Evolutionary conservation across 2,113 vertebrate species (phyloP).

Genomic region (Sinocyclocheilus rhinocerous): DNA sequence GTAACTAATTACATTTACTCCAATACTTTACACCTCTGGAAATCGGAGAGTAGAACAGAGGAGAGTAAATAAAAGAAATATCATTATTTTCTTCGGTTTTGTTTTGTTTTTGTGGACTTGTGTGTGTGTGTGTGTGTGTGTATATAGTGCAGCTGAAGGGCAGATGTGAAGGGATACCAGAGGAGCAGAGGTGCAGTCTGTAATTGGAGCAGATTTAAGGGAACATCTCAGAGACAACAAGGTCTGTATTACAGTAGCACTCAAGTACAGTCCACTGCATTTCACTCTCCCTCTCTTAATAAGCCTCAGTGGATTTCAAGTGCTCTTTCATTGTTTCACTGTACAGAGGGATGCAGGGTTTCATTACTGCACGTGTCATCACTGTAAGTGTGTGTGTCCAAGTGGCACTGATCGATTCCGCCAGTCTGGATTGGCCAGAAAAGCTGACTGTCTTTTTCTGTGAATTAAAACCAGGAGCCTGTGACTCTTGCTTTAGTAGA

Average conservation of each 20-base stretch:
- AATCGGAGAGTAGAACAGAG: neutral
- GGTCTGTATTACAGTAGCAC: conserved; percentile 24
- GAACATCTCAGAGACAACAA: conserved; percentile 32
- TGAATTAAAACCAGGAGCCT: conserved; percentile 28
- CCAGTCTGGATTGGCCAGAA: conserved; percentile 31
- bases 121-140: conserved; percentile 5
- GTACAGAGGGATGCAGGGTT: conserved; percentile 19
- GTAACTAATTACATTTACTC: too few relatives aligned
- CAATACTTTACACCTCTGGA: too few relatives aligned
- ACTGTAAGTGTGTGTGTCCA: conserved; percentile 22
- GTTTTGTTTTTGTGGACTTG: neutral
- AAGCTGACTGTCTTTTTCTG: conserved; percentile 31
- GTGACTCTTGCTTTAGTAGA: conserved; percentile 9
- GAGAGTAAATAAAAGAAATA: neutral
- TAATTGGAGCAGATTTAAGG: conserved; percentile 39
- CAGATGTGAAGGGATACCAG: conserved; percentile 7
- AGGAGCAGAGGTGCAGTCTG: conserved; percentile 33
- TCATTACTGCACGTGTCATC: conserved; percentile 2
- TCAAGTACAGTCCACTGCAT: neutral
- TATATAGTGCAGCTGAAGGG: conserved; percentile 13
- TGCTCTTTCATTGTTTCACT: conserved; percentile 29
- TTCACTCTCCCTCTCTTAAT: conserved; percentile 48
- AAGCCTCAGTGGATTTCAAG: conserved; percentile 39
- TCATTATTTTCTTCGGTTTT: neutral
- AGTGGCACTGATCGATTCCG: conserved; percentile 31